Percentiles rank a stretch among this genome's conserved stretches.
phyloP scores from a whole-genome alignment of 2,113 vertebrate genomes.

The Pavo muticus region DNA sequence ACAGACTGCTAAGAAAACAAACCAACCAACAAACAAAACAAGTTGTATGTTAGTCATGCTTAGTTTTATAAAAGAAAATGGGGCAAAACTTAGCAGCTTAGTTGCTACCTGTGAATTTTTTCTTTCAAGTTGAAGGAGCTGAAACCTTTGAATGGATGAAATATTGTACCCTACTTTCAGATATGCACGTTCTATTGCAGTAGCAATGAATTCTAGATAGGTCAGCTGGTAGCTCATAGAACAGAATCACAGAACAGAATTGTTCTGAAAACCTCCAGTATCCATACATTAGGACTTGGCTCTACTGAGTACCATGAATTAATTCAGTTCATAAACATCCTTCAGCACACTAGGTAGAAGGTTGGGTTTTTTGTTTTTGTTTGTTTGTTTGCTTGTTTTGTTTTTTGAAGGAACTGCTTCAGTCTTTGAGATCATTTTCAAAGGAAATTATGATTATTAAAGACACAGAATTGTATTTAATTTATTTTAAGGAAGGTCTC shows the following conservation, averaged over 20 bases:
- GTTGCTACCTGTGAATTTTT: neutral
- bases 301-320: neutral
- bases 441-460: neutral
- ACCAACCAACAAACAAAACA: neutral
- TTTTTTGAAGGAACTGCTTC: neutral
- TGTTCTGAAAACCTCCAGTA: neutral
- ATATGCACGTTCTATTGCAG: neutral
- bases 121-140: neutral
- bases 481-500: neutral
- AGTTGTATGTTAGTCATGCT: no score
- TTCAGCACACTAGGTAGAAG: neutral
- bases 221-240: neutral
- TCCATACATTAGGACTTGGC: neutral
- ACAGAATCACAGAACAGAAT: neutral
- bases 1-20: neutral
- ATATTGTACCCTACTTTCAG: neutral
- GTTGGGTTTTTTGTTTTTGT: no score
- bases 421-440: neutral
- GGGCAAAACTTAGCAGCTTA: neutral
- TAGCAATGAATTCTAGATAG: neutral
- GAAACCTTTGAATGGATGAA: neutral
- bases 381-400: no score
- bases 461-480: neutral
- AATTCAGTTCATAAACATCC: neutral
- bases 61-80: neutral